Evolutionary conservation across 2,797 vertebrate species (phyloP).

Genomic region (Spinibarbus caldwelli): DNA sequence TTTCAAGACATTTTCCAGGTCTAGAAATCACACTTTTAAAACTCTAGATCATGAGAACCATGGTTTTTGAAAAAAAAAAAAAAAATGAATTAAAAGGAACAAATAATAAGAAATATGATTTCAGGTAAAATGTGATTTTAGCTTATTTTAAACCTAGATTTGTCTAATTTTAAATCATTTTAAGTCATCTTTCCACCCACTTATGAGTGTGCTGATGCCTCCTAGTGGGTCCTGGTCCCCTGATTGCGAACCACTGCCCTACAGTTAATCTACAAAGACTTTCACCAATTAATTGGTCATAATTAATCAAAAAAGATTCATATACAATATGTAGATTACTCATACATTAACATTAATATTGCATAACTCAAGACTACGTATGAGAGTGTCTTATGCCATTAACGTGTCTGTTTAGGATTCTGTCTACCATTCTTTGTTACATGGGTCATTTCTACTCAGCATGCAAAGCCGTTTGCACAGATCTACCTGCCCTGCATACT

Average conservation of each 20-base stretch:
- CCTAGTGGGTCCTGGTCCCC: not conserved
- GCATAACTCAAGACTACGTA: not conserved
- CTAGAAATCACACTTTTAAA: not conserved
- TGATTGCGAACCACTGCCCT: conserved; percentile 1
- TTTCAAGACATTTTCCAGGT: not conserved
- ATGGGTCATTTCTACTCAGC: conserved; percentile 45
- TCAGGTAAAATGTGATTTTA: not conserved
- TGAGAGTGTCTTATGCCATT: not conserved
- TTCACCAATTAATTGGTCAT: conserved; percentile 3
- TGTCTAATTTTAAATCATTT: not conserved
- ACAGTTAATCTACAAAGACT: not conserved
- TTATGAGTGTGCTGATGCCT: not conserved
- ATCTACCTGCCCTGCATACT: conserved; percentile 58
- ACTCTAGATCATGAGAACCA: not conserved
- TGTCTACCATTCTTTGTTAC: conserved; percentile 6
- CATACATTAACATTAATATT: not conserved
- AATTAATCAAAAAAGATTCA: not conserved
- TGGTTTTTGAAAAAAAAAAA: not conserved
- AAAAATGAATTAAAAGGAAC: no score
- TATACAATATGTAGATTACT: not conserved
- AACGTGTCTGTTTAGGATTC: not conserved
- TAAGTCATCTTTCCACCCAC: not conserved
- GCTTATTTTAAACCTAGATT: not conserved
- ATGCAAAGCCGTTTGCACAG: conserved; percentile 49
- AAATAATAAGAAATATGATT: not conserved